A percentile compares a stretch with the other conserved stretches of the same genome.
Evolutionary conservation across 2,888 invertebrate species (phyloP).

Genomic region (Drosophila recens): DNA sequence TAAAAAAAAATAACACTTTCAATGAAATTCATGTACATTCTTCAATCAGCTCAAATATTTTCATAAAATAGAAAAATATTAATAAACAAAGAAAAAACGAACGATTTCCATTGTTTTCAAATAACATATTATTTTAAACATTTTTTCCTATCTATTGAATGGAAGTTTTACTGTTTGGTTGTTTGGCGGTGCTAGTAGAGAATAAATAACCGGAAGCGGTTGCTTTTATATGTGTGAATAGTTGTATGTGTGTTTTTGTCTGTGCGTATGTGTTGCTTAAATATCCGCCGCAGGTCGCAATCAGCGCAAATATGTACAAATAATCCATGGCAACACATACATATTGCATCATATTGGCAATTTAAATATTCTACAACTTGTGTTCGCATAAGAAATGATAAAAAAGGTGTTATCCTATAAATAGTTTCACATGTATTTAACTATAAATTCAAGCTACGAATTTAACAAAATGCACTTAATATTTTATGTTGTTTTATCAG

Average conservation of each 20-base stretch:
- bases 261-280: constrained; percentile 27
- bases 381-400: background rate
- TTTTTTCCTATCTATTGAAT: constrained; percentile 28
- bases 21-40: constrained; percentile 23
- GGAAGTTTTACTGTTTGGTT: constrained; percentile 18
- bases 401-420: background rate
- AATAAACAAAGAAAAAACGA: background rate
- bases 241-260: constrained; percentile 13
- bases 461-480: too few species aligned
- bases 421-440: too few species aligned
- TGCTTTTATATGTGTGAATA: constrained; percentile 15
- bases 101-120: constrained; percentile 2
- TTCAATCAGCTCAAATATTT: constrained; percentile 8
- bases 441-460: background rate
- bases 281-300: constrained; percentile 57
- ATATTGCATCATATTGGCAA: constrained; percentile 51
- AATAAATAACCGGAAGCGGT: constrained; percentile 63
- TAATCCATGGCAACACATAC: constrained; percentile 54
- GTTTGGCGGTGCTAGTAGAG: constrained; percentile 33
- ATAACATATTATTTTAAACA: constrained; percentile 3
- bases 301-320: constrained; percentile 62
- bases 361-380: constrained; percentile 15
- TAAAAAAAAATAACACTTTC: constrained; percentile 18
- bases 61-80: background rate
- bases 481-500: too few species aligned